Percentiles rank a stretch among this genome's conserved stretches.
phyloP scores from a whole-genome alignment of 2,113 vertebrate species.

The Argyrosomus japonicus region DNA sequence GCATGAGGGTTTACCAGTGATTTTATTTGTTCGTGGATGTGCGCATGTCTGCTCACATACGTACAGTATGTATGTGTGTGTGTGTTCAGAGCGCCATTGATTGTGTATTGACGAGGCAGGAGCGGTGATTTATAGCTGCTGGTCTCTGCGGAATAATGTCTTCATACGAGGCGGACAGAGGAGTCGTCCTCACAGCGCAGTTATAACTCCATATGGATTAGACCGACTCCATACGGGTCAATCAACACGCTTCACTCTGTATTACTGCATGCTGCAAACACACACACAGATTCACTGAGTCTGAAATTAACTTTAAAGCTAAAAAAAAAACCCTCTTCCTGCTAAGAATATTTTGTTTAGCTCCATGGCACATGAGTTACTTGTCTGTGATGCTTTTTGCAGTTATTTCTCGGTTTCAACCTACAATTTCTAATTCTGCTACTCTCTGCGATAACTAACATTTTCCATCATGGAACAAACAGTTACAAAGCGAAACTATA shows the following conservation, averaged over 20 bases:
- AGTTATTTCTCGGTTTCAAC: neutral
- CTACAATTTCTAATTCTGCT: neutral
- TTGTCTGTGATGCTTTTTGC: neutral
- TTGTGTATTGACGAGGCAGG: conserved; percentile 73
- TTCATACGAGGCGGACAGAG: conserved; percentile 63
- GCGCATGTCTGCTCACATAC: conserved; percentile 18
- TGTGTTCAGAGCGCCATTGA: conserved; percentile 62
- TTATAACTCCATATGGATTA: conserved; percentile 68
- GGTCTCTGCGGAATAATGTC: conserved; percentile 64
- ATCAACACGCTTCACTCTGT: conserved; percentile 57
- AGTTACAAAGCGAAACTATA: neutral
- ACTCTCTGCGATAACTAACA: neutral
- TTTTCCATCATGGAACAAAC: neutral
- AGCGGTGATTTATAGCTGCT: conserved; percentile 76
- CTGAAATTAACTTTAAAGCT: neutral
- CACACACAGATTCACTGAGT: neutral
- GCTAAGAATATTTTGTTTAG: neutral
- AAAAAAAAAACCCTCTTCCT: neutral
- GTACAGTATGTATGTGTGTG: conserved; percentile 11
- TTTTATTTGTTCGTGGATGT: conserved; percentile 30
- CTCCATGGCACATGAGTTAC: no score
- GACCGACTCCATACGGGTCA: conserved; percentile 50
- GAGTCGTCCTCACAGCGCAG: conserved; percentile 59
- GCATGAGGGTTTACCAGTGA: neutral
- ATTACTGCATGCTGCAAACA: conserved; percentile 21